A percentile compares a stretch with the other conserved stretches of the same genome.
Conservation (phyloP, 2,113 vertebrate genomes). For the Eulacestoma nigropectus region DNA sequence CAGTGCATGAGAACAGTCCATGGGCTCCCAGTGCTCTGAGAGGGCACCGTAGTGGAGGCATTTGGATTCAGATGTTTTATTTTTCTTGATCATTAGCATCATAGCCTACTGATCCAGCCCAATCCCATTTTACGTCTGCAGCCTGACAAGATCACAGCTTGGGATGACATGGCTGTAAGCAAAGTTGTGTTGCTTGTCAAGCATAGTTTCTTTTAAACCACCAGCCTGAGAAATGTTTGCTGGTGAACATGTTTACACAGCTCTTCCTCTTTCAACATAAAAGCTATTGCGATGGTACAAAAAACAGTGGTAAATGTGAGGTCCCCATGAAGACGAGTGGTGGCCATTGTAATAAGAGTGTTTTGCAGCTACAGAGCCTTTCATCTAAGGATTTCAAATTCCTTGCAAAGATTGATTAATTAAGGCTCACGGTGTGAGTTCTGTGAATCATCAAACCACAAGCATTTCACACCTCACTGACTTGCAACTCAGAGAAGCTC, state of each 20-base stretch:
- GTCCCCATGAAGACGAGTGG: constrained; percentile 5
- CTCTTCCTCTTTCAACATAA: neutral
- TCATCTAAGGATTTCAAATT: constrained; percentile 64
- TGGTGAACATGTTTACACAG: neutral
- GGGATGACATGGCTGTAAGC: neutral
- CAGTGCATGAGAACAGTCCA: neutral
- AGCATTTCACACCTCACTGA: constrained; percentile 68
- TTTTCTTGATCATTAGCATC: neutral
- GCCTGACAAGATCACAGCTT: neutral
- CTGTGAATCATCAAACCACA: constrained; percentile 64
- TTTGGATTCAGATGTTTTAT: neutral
- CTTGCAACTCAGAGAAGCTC: constrained; percentile 63
- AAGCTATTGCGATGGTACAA: neutral
- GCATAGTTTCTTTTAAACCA: neutral
- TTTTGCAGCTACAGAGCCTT: constrained; percentile 43
- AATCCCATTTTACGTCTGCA: neutral
- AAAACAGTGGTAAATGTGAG: neutral
- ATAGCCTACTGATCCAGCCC: neutral
- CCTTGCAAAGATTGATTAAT: constrained; percentile 64
- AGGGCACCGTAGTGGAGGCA: neutral
- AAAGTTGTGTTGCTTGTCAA: neutral
- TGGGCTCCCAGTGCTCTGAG: neutral
- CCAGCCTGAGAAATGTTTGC: neutral
- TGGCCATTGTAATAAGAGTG: constrained; percentile 34
- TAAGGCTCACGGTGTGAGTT: constrained; percentile 58